Conservation (phyloP, 2,113 vertebrate genomes). For the Urocynchramus pylzowi region DNA sequence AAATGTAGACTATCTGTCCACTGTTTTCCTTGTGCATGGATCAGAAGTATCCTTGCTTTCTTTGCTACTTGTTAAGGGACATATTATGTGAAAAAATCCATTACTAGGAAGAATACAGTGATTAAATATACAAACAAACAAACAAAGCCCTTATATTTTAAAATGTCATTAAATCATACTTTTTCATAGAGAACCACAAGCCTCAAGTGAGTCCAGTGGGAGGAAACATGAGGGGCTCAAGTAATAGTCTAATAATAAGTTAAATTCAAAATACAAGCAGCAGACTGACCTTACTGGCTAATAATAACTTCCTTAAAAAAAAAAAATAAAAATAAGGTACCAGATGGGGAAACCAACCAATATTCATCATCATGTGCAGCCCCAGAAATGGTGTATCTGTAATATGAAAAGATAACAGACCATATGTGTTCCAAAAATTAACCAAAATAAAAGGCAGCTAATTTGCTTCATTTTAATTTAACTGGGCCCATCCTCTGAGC, state of each 20-base stretch:
- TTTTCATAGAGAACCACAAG: background rate
- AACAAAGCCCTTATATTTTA: background rate
- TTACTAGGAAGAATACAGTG: background rate
- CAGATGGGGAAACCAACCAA: background rate
- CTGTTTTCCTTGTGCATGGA: background rate
- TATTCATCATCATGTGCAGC: background rate
- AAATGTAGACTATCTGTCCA: background rate
- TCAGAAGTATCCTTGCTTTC: background rate
- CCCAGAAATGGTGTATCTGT: background rate
- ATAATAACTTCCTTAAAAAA: background rate
- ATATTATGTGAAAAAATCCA: background rate
- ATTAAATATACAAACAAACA: background rate
- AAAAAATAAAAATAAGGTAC: background rate
- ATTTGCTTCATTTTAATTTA: conserved; percentile 9
- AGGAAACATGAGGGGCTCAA: background rate
- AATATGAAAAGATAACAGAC: background rate
- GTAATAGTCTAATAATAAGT: background rate
- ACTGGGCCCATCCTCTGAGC: background rate
- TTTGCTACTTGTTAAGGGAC: background rate
- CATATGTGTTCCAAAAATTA: conserved; percentile 4
- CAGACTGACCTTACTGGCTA: background rate
- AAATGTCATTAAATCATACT: background rate
- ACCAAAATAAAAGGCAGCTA: background rate
- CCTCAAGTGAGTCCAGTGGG: background rate
- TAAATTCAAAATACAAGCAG: background rate